Percentiles rank a stretch among this genome's conserved stretches.
Conservation (phyloP, 2,888 invertebrate genomes). For the Tricholauxania praeusta region DNA sequence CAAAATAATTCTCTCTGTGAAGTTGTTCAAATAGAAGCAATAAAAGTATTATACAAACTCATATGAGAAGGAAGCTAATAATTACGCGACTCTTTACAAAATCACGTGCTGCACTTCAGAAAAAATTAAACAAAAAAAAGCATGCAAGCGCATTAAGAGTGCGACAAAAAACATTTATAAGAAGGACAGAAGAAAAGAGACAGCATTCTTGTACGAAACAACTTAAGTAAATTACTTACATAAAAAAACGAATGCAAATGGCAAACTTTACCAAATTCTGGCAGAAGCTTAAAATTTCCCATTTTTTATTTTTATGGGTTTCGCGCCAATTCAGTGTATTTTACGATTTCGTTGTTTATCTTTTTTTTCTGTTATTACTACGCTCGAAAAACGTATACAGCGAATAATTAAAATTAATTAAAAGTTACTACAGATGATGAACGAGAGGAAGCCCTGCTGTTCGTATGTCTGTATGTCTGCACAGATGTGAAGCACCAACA, state of each 20-base stretch:
- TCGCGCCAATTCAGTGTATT: not conserved
- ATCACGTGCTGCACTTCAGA: conserved; percentile 21
- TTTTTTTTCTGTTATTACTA: not conserved
- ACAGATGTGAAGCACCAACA: too few relatives aligned
- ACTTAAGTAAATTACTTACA: conserved; percentile 27
- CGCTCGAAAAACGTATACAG: conserved; percentile 22
- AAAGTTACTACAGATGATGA: conserved; percentile 33
- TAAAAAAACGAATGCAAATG: conserved; percentile 31
- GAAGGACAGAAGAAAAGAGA: too few relatives aligned
- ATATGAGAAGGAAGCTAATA: conserved; percentile 23
- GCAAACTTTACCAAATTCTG: conserved; percentile 13
- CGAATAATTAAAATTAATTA: conserved; percentile 44
- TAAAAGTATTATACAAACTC: too few relatives aligned
- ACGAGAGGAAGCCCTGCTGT: not conserved
- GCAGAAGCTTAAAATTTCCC: conserved; percentile 21
- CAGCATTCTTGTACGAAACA: not conserved
- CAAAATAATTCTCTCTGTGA: too few relatives aligned
- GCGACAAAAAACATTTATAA: too few relatives aligned
- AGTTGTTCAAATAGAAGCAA: too few relatives aligned
- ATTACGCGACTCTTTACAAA: conserved; percentile 30
- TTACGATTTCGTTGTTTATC: not conserved
- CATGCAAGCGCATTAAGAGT: too few relatives aligned
- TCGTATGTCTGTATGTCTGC: too few relatives aligned
- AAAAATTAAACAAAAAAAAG: not conserved
- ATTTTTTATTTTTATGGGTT: conserved; percentile 8